Base-by-base conservation (phyloP, 2,888 invertebrate genomes). In the Eucera pruinosa region DNA sequence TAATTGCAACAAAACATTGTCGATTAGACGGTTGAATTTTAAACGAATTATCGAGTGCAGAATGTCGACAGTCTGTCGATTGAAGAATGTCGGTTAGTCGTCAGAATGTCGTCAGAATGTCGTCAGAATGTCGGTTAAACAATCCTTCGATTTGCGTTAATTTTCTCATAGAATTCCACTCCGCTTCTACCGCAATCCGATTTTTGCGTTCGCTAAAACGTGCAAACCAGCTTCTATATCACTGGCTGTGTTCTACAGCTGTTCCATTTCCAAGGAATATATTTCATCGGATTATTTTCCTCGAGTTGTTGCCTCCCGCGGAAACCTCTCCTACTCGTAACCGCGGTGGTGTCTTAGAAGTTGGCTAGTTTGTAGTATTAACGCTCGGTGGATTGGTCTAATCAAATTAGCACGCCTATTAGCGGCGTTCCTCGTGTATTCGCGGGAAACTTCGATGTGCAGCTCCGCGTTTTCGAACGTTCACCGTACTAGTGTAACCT, bases 251-350 rank as follows among this genome's bases (percentile, higher is more conserved):
- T 18, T n/a, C 15, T 15, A 39, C 57, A 58, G 20, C 67, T 30
- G 67, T 50, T 50, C 48, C 39, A 25, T 66, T 55, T 50, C 67
- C 67, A 18, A 6, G 18, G 55, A 57, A n/a, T n/a, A 30, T 39
- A 15, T 33, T 57, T 71, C 70, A 57, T 71, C 67, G 55, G 67
- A 71, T 71, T 71, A 71, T 57, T 71, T 71, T 57, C 70, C 70
- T 11, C 18, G 25, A 25, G n/a, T n/a, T n/a, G 30, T 47, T 20
- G 4, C 30, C 15, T 13, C 33, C 15, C 9, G 23, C 15, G 33
- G 18, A 45, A 41, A 41, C 20, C 36, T 43, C 23, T n/a, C 36
- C 18, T 11, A 25, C 58, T 69, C 48, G 41, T 13, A 25, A 25
- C 66, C 30, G 48, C 61, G 30, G 48, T 41, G 33, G 41, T 39